phyloP scores from a whole-genome alignment of 2,113 vertebrate genomes.

The Odontophorus gujanensis region DNA sequence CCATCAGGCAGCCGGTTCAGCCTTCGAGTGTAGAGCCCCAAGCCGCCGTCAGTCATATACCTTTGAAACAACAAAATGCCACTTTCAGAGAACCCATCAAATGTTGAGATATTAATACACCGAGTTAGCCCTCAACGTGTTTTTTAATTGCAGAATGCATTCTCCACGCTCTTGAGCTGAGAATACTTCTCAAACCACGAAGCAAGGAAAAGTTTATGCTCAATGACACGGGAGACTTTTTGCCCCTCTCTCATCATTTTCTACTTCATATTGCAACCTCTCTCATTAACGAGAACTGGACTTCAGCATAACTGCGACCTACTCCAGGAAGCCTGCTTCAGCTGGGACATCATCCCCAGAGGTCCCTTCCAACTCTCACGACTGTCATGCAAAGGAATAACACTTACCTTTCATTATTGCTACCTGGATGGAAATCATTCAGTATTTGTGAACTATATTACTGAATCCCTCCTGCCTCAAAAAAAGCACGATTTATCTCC shows the following conservation, averaged over 20 bases:
- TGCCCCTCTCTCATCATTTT: accelerated
- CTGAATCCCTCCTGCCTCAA: neutral
- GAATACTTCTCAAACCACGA: accelerated
- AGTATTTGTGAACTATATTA: neutral
- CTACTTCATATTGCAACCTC: accelerated
- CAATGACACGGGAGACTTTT: accelerated
- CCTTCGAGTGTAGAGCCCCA: slow-evolving; percentile 92
- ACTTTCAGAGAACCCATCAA: accelerated
- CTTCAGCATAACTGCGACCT: neutral
- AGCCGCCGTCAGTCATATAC: slow-evolving; percentile 95
- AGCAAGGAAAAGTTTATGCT: neutral
- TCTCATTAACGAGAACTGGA: neutral
- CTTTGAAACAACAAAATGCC: slow-evolving; percentile 64
- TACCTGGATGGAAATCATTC: neutral
- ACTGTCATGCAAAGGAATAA: neutral
- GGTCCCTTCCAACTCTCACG: neutral
- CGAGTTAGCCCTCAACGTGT: accelerated
- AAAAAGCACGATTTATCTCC: neutral
- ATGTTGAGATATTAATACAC: accelerated
- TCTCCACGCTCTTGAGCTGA: accelerated
- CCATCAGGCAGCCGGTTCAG: slow-evolving; percentile 93
- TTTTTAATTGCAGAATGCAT: accelerated
- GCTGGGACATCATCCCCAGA: neutral
- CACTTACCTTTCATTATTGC: neutral
- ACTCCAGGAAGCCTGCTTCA: neutral